Percentiles rank a stretch among this genome's conserved stretches.
Evolutionary conservation across 2,888 invertebrate species (phyloP).

Genomic region (Ophraella communa): DNA sequence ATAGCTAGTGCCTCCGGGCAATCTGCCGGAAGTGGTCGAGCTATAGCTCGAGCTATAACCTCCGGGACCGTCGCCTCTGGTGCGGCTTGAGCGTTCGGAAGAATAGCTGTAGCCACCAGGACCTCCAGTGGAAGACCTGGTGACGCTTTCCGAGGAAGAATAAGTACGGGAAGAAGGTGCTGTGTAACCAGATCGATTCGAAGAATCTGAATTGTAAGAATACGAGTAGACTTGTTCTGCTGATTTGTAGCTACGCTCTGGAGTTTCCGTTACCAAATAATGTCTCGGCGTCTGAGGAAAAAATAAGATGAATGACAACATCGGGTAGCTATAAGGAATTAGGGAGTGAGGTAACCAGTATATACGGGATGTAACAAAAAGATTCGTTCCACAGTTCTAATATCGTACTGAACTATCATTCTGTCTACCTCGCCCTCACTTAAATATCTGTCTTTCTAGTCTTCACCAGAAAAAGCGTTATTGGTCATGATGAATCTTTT

Average conservation of each 20-base stretch:
- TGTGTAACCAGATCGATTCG: conserved; percentile 64
- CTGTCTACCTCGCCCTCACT: too few species aligned
- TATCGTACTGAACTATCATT: too few species aligned
- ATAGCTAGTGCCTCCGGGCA: conserved; percentile 83
- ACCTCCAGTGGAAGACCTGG: conserved; percentile 72
- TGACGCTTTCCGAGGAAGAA: conserved; percentile 72
- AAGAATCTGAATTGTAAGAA: conserved; percentile 64
- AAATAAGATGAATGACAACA: conserved; percentile 27
- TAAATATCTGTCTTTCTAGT: too few species aligned
- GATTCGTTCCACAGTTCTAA: too few species aligned
- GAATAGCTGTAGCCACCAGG: conserved; percentile 74
- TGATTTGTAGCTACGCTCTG: conserved; percentile 70
- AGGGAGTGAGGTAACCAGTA: not conserved
- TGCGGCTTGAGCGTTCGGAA: conserved; percentile 73
- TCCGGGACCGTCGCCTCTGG: conserved; percentile 76
- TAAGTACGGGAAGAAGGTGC: conserved; percentile 71
- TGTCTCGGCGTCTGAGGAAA: conserved; percentile 84
- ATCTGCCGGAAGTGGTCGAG: conserved; percentile 77
- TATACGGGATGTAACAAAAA: too few species aligned
- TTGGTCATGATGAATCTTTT: too few species aligned
- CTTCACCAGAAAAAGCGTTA: too few species aligned
- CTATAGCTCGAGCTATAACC: conserved; percentile 81
- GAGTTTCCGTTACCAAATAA: conserved; percentile 83
- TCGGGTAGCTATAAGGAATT: not conserved
- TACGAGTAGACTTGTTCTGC: conserved; percentile 87